Percentiles rank a stretch among this genome's conserved stretches.
phyloP scores from a whole-genome alignment of 2,113 vertebrate species.

The Plecturocebus donacophilus region DNA sequence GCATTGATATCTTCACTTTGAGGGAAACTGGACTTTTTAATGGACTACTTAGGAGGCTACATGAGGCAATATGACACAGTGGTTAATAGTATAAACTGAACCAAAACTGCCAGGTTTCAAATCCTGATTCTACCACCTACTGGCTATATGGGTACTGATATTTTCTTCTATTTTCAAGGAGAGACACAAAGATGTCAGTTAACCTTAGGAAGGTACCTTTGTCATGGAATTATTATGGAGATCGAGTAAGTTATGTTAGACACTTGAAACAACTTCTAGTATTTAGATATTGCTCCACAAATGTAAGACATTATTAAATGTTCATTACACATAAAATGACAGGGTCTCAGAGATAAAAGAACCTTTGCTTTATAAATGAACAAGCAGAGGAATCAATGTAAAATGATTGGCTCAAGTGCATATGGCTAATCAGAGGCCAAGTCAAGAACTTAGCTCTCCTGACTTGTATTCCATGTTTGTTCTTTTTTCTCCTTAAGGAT shows the following conservation, averaged over 20 bases:
- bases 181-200: no score
- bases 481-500: neutral
- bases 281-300: neutral
- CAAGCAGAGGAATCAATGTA: neutral
- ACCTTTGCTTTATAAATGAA: neutral
- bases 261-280: neutral
- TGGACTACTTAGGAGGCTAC: neutral
- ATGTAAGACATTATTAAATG: neutral
- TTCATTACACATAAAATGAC: neutral
- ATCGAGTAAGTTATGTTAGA: neutral
- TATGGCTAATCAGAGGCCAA: neutral
- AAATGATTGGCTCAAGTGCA: neutral
- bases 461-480: neutral
- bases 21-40: conserved; percentile 26
- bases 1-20: neutral
- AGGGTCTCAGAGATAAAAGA: neutral
- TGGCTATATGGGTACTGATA: no score
- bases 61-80: neutral
- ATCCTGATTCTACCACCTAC: neutral
- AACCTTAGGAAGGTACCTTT: neutral
- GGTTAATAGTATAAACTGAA: neutral
- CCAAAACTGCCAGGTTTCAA: neutral
- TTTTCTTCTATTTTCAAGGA: no score
- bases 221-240: neutral
- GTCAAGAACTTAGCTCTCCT: neutral